Percentiles rank a stretch among this genome's conserved stretches.
phyloP scores from a whole-genome alignment of 2,113 vertebrate species.

The Bos javanicus region DNA sequence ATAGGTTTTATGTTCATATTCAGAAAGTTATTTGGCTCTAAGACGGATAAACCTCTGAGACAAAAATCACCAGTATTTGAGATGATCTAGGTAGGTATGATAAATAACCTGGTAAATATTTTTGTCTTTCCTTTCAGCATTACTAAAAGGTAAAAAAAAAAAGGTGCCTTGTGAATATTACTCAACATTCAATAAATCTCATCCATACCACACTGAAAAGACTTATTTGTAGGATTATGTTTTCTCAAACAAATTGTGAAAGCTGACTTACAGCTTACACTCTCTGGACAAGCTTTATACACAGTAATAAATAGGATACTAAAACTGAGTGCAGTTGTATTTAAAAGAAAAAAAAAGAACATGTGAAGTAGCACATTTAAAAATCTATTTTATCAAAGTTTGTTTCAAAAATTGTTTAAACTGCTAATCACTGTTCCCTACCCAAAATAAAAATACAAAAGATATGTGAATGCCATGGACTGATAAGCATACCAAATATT shows the following conservation, averaged over 20 bases:
- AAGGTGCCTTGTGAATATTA: neutral
- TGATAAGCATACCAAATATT: neutral
- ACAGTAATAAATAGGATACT: neutral
- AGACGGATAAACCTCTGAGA: neutral
- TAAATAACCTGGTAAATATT: conserved; percentile 5
- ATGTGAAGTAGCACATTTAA: neutral
- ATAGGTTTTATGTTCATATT: conserved; percentile 11
- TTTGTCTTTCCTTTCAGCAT: conserved; percentile 3
- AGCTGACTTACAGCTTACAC: neutral
- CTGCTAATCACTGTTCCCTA: neutral
- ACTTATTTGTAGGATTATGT: neutral
- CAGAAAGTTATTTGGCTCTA: neutral
- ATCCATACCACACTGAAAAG: neutral
- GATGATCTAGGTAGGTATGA: neutral
- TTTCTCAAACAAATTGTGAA: conserved; percentile 41
- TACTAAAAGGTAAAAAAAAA: neutral
- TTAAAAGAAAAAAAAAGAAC: neutral
- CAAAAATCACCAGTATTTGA: neutral
- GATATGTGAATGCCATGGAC: neutral
- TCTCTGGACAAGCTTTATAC: neutral
- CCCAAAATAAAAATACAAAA: conserved; percentile 11
- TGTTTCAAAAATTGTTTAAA: conserved; percentile 15
- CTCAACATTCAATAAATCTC: conserved; percentile 1
- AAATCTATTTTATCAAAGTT: neutral
- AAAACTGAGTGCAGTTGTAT: neutral